A percentile compares a stretch with the other conserved stretches of the same genome.
Conservation (phyloP, 92 coral and sea anemone species). For the Umimayanthus kanabou region DNA sequence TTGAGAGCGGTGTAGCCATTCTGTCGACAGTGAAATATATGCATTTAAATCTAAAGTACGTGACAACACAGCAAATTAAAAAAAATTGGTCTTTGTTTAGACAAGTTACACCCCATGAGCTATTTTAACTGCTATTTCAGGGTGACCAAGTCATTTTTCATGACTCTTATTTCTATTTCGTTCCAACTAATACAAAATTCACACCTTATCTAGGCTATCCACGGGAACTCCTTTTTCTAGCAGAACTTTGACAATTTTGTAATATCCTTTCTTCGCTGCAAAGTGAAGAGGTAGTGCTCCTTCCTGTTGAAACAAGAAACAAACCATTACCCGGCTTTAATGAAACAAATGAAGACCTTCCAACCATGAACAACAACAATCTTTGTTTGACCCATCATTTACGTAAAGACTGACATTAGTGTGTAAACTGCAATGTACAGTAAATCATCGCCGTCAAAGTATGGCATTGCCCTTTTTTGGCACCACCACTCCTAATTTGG, state of each 20-base stretch:
- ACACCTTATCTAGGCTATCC: slow-evolving; percentile 79
- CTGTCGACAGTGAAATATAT: slow-evolving; percentile 39
- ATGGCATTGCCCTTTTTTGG: background rate
- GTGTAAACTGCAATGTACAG: no score
- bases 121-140: no score
- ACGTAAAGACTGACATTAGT: background rate
- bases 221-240: slow-evolving; percentile 93
- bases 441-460: background rate
- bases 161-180: background rate
- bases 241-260: slow-evolving; percentile 73
- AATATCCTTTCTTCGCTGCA: slow-evolving; percentile 91
- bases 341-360: background rate
- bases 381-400: background rate
- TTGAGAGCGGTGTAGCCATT: slow-evolving; percentile 83
- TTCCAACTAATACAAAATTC: background rate
- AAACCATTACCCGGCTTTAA: background rate
- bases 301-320: slow-evolving; percentile 50
- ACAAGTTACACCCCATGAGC: no score
- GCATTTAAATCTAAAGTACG: background rate
- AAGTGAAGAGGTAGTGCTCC: slow-evolving; percentile 87
- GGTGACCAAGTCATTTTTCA: no score
- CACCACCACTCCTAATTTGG: background rate
- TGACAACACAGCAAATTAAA: no score
- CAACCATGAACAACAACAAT: background rate
- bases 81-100: no score